Conservation (phyloP, 2,113 vertebrate species). For the Motacilla alba region DNA sequence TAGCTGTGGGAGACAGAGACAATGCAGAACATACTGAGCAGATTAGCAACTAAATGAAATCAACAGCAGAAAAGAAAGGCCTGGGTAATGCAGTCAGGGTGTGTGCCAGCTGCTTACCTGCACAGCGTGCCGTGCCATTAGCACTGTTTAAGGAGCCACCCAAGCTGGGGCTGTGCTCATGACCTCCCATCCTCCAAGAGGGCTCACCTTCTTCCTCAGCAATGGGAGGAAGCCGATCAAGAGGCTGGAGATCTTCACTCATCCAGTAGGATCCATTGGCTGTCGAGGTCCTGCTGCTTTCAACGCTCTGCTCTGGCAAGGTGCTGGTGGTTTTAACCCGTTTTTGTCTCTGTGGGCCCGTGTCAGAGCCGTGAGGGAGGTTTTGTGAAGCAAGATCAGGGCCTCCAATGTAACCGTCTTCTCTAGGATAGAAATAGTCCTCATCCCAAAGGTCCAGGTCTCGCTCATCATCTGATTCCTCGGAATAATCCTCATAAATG, state of each 20-base stretch:
- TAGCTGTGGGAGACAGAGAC: not conserved
- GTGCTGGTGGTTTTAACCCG: not conserved
- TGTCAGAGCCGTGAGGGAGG: not conserved
- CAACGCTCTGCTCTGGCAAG: not conserved
- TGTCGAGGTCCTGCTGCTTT: not conserved
- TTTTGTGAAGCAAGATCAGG: slow-evolving; percentile 7
- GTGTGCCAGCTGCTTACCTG: slow-evolving; percentile 64
- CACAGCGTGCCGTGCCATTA: slow-evolving; percentile 38
- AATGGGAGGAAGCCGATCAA: slow-evolving; percentile 68
- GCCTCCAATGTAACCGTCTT: slow-evolving; percentile 11
- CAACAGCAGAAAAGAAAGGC: not conserved
- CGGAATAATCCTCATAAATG: slow-evolving; percentile 43
- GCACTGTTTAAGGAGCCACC: slow-evolving; percentile 45
- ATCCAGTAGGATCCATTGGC: slow-evolving; percentile 19
- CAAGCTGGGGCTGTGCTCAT: not conserved
- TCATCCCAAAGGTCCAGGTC: slow-evolving; percentile 42
- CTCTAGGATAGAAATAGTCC: slow-evolving; percentile 12
- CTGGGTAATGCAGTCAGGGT: not conserved
- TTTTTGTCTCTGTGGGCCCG: not conserved
- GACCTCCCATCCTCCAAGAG: slow-evolving; percentile 21
- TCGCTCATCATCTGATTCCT: slow-evolving; percentile 48
- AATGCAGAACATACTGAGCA: not conserved
- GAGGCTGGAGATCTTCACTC: slow-evolving; percentile 9
- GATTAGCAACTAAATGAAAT: slow-evolving; percentile 39
- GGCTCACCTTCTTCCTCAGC: slow-evolving; percentile 73